Base-by-base conservation (phyloP, 2,797 vertebrate species). In the Melanotaenia parkinsoni region DNA sequence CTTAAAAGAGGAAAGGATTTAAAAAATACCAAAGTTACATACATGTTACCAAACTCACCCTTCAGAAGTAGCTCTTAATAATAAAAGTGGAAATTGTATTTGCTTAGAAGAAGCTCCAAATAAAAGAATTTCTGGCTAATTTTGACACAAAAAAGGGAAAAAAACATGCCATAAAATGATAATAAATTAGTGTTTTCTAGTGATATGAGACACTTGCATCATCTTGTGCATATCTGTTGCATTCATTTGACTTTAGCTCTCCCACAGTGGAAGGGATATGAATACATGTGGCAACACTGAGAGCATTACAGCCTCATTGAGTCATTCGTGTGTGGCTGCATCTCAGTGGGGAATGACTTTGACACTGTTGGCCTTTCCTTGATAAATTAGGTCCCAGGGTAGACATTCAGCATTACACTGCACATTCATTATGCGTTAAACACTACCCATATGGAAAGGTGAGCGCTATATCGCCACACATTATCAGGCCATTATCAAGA, bases 351-450 rank as follows among this genome's bases (percentile, higher is more conserved):
- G 90, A 92, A 92, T 74, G 54, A 58, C 79, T 83, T 79, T 85
- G 88, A 88, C 92, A 91, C 76, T 71, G 53, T 73, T 87, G 88
- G 83, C 90, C 87, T 91, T 89, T 89, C 60, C 67, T 77, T 92
- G 90, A 93, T 91, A 85, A 91, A 91, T 91, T 82, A 88, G 81
- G 74, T 90, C 86, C 80, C 84, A 70, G 33, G 84, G 76, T 84
- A 81, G 90, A 74, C 67, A 67, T 70, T 77, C 74, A 79, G 62
- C 84, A 76, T 87, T 79, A 82, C 73, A 66, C 58, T 76, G 67
- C 82, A 83, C 85, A 88, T 88, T 90, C 77, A 89, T 90, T 90
- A 88, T 59, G 67, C 81, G 40, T 53, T 80, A 43, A 82, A 81
- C 85, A 85, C 71, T 43, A 81, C 81, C 67, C 63, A 76, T 79